Conservation (phyloP, 2,888 invertebrate species). For the Elegia similella region DNA sequence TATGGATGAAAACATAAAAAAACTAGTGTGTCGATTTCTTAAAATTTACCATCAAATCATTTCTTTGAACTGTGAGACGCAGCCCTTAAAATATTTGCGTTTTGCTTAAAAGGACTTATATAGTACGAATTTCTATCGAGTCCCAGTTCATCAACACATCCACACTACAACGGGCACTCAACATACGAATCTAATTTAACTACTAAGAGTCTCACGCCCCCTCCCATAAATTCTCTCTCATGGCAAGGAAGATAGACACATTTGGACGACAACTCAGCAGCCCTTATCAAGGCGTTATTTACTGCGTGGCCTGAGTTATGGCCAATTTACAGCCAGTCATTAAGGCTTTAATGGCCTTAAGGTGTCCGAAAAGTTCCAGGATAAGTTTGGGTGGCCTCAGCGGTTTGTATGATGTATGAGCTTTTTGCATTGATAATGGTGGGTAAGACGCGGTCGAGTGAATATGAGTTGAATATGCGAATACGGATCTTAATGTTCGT, state of each 20-base stretch:
- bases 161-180: too few species aligned
- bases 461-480: neutral
- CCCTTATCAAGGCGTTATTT: slow-evolving; percentile 80
- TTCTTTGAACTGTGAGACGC: too few species aligned
- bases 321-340: slow-evolving; percentile 81
- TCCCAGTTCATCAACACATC: too few species aligned
- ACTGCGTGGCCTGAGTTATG: slow-evolving; percentile 74
- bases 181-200: slow-evolving; percentile 32
- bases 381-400: slow-evolving; percentile 64
- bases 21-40: too few species aligned
- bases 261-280: slow-evolving; percentile 73
- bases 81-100: too few species aligned
- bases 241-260: slow-evolving; percentile 75
- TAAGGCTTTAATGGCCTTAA: slow-evolving; percentile 78
- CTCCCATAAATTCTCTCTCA: slow-evolving; percentile 61
- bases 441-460: neutral
- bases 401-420: slow-evolving; percentile 49
- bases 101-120: too few species aligned
- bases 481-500: too few species aligned
- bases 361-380: slow-evolving; percentile 75
- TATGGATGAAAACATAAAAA: too few species aligned
- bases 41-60: too few species aligned
- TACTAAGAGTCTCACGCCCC: slow-evolving; percentile 7
- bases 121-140: too few species aligned
- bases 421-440: slow-evolving; percentile 17